A percentile compares a stretch with the other conserved stretches of the same genome.
Conservation (phyloP, 2,113 vertebrate genomes). For the Notothenia rossii region DNA sequence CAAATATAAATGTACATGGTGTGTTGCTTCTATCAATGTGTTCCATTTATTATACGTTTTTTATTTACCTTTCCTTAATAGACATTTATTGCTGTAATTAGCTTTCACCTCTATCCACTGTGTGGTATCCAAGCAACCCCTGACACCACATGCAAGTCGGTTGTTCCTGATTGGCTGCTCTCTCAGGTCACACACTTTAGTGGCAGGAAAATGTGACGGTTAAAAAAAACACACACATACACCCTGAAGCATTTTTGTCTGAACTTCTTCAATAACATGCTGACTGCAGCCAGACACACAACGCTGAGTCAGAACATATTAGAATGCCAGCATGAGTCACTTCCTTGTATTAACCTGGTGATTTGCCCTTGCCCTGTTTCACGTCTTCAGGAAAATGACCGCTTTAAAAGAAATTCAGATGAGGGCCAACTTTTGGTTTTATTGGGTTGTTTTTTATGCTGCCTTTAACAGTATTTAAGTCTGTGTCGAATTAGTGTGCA, state of each 20-base stretch:
- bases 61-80: slow-evolving; percentile 53
- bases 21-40: slow-evolving; percentile 12
- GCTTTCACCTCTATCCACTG: slow-evolving; percentile 15
- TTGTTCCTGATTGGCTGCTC: slow-evolving; percentile 26
- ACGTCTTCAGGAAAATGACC: neutral
- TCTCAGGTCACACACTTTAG: slow-evolving; percentile 25
- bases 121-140: slow-evolving; percentile 53
- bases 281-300: slow-evolving; percentile 1
- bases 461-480: neutral
- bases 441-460: too few relatives aligned
- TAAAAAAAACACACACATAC: slow-evolving; percentile 17
- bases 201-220: slow-evolving; percentile 28
- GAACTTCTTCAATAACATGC: neutral
- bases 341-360: neutral
- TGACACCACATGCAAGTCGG: neutral
- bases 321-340: neutral
- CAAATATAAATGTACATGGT: neutral
- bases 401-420: neutral
- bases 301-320: slow-evolving; percentile 26
- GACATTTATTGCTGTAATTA: slow-evolving; percentile 46
- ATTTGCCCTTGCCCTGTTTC: neutral
- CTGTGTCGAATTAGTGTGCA: neutral
- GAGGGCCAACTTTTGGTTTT: too few relatives aligned
- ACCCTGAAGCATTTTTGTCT: neutral
- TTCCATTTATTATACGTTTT: slow-evolving; percentile 18